Base-by-base conservation (phyloP, 2,797 vertebrate species). In the Anguilla obscura region DNA sequence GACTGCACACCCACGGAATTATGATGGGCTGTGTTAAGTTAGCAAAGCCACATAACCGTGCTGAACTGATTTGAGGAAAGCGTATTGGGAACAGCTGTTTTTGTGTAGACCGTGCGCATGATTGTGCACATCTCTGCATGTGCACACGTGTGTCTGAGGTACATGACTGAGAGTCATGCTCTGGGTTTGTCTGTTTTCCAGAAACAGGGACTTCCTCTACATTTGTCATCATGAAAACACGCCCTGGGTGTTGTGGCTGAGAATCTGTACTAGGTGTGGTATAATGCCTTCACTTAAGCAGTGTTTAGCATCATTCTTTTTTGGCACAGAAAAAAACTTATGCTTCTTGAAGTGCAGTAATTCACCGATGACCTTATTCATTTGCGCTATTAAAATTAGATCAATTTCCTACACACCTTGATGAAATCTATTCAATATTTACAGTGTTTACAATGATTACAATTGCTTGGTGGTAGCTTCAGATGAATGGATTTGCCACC, bases 21-120 rank as follows among this genome's bases (percentile, higher is more conserved):
- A 90, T 92, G 91, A 90, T 91, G 92, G 93, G 92, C 93, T 95
- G 94, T 89, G 93, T 94, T 93, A 91, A 88, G 94, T 95, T 94
- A 94, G 91, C 91, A 76, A 85, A 86, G 60, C 33, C 48, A n/a
- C 12, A 54, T 69, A 80, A 14, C n/a, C 45, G n/a, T 56, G 71
- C 79, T 85, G 86, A 87, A 85, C 60, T 27, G 74, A 86, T 69
- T 7, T 83, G 79, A 66, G 54, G 52, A 58, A 76, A 33, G 85
- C 60, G 52, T 79, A 88, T 58, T 66, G 52, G 69, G 48, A 88
- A 85, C 69, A 85, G 80, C 84, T 88, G 48, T 76, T 88, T 90
- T 71, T 74, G 36, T 66, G 83, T 18, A 50, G 48, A 63, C 27
- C 54, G 18, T 83, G 21, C 52, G 40, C 50, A 85, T 56, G 48